phyloP scores from a whole-genome alignment of 2,113 vertebrate species.

The Tichodroma muraria region DNA sequence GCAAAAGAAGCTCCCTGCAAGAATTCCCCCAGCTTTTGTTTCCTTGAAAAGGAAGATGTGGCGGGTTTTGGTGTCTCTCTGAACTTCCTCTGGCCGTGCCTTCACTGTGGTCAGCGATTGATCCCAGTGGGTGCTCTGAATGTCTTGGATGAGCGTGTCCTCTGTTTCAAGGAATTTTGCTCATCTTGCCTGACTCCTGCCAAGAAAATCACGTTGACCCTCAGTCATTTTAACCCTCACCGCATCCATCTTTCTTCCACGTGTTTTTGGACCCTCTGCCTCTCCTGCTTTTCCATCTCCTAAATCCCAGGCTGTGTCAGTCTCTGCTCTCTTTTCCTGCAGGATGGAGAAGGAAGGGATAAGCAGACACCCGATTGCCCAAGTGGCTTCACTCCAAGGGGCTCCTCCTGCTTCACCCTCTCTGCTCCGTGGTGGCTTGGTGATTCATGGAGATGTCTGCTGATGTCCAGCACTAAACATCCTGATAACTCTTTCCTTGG shows the following conservation, averaged over 20 bases:
- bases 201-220: neutral
- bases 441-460: neutral
- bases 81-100: neutral
- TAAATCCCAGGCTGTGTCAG: neutral
- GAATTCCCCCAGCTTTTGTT: rapidly evolving
- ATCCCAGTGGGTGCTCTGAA: neutral
- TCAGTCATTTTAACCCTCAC: neutral
- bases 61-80: neutral
- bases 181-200: neutral
- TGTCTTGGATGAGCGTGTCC: neutral
- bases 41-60: neutral
- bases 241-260: neutral
- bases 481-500: neutral
- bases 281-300: neutral
- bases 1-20: neutral
- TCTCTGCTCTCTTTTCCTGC: neutral
- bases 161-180: neutral
- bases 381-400: neutral
- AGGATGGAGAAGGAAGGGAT: neutral
- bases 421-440: neutral
- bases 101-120: neutral
- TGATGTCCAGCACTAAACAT: neutral
- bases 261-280: neutral
- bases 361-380: neutral
- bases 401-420: too few relatives aligned